Percentiles rank a stretch among this genome's conserved stretches.
phyloP scores from a whole-genome alignment of 2,797 vertebrate species.

The Sebastes minor region DNA sequence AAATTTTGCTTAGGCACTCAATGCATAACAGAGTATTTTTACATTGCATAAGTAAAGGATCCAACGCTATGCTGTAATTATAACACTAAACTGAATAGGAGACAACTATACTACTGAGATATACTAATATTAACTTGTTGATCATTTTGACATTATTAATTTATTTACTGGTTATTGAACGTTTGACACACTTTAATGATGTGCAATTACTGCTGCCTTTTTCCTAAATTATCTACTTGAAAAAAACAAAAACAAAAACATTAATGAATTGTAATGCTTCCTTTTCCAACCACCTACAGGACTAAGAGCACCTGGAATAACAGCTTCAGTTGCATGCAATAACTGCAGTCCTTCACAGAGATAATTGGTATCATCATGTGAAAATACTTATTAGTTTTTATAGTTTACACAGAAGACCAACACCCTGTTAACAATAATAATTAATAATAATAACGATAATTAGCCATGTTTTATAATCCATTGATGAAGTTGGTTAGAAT shows the following conservation, averaged over 20 bases:
- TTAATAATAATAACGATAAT: background rate
- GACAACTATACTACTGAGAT: background rate
- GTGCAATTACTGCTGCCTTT: background rate
- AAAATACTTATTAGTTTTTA: background rate
- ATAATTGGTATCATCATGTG: background rate
- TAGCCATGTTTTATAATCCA: background rate
- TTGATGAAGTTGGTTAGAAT: background rate
- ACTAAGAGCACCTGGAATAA: background rate
- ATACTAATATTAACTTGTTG: background rate
- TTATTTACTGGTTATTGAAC: background rate
- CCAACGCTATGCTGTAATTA: background rate
- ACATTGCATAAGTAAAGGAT: background rate
- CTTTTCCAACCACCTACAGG: background rate
- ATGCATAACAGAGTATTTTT: background rate
- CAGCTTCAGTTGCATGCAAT: background rate
- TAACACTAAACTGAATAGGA: background rate
- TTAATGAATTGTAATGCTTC: background rate
- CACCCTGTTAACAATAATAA: background rate
- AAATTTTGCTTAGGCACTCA: no score
- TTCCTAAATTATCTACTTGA: no score
- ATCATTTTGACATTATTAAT: background rate
- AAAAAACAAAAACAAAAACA: background rate
- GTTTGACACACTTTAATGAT: background rate
- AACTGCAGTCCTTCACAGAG: background rate
- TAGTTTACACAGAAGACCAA: background rate